Conservation (phyloP, 2,888 invertebrate genomes). For the Muschampia plurimacula region DNA sequence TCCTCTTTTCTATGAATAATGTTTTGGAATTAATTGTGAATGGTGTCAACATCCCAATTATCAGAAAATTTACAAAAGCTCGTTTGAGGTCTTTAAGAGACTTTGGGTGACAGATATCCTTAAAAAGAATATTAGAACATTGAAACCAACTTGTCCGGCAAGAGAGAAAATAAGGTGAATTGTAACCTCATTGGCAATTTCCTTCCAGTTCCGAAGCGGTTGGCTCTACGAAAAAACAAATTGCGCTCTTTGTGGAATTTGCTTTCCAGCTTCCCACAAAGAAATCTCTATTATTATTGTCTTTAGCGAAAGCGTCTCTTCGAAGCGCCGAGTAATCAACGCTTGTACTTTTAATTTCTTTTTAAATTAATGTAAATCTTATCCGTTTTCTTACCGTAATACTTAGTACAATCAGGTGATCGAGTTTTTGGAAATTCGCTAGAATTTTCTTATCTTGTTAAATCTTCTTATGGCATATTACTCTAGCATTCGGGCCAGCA, state of each 20-base stretch:
- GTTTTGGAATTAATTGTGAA: too few species aligned
- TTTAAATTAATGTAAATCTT: conserved; percentile 8
- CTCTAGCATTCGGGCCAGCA: not conserved
- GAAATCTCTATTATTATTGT: conserved; percentile 22
- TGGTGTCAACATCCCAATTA: too few species aligned
- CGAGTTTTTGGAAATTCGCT: not conserved
- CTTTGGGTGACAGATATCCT: not conserved
- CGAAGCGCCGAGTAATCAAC: conserved; percentile 14
- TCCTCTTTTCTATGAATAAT: too few species aligned
- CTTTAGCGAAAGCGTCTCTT: conserved; percentile 9
- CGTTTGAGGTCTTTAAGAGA: not conserved
- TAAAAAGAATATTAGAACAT: not conserved
- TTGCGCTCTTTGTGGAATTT: conserved; percentile 16
- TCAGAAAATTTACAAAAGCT: not conserved
- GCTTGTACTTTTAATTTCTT: conserved; percentile 12
- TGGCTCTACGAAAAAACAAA: conserved; percentile 7
- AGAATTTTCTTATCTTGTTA: too few species aligned
- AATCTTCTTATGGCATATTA: too few species aligned
- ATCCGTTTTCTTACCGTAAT: not conserved
- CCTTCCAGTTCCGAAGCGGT: conserved; percentile 18
- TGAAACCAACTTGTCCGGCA: conserved; percentile 6
- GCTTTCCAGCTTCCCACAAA: conserved; percentile 16
- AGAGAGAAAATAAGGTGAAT: conserved; percentile 10
- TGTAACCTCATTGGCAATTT: conserved; percentile 32
- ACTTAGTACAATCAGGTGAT: not conserved